Evolutionary conservation across 2,797 vertebrate genomes (phyloP).

Genomic region (Tauraco hartlaubi): DNA sequence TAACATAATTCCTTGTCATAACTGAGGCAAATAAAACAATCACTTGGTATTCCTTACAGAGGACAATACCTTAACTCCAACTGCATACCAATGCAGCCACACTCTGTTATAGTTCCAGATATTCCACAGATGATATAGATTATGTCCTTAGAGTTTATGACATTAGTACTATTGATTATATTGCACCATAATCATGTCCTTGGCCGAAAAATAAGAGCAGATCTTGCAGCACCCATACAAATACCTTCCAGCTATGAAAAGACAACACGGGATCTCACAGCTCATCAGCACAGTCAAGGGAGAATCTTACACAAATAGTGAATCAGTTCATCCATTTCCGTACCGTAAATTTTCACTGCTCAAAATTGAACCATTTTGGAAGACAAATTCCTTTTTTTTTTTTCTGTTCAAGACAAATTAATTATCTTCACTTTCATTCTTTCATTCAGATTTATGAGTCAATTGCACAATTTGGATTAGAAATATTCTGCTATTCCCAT

Average conservation of each 20-base stretch:
- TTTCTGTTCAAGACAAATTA: neutral
- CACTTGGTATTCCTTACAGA: neutral
- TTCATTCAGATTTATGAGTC: neutral
- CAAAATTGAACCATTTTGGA: neutral
- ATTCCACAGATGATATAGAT: constrained; percentile 22
- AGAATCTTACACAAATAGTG: neutral
- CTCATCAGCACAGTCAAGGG: neutral
- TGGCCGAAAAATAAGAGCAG: neutral
- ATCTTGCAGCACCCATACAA: constrained; percentile 2
- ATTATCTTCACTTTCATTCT: too few species aligned
- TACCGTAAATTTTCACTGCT: constrained; percentile 9
- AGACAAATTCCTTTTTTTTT: neutral
- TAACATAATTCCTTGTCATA: neutral
- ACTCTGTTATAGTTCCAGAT: neutral
- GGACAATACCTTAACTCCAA: neutral
- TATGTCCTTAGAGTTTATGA: constrained; percentile 13
- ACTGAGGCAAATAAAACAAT: neutral
- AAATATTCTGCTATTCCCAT: neutral
- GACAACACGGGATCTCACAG: neutral
- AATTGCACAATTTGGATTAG: neutral
- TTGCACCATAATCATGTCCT: neutral
- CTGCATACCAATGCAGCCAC: neutral
- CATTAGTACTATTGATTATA: neutral
- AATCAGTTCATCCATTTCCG: neutral
- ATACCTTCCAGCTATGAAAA: constrained; percentile 28